Conservation (phyloP, 2,113 vertebrate species). For the Chloropsis hardwickii region DNA sequence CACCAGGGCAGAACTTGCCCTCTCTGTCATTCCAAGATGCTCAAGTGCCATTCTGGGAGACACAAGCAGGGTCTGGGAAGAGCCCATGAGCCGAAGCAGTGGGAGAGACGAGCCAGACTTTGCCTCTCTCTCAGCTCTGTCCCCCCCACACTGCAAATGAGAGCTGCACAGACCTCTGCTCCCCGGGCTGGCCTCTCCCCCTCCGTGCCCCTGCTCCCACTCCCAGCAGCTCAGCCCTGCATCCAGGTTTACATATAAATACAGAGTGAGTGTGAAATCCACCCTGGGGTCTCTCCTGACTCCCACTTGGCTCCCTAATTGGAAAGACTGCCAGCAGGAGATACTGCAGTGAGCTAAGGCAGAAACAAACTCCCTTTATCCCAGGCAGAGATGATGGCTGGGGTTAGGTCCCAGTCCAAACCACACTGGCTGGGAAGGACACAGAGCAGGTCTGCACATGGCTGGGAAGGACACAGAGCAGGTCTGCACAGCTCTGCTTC, state of each 20-base stretch:
- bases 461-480: background rate
- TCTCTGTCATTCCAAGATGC: accelerated
- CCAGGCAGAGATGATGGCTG: background rate
- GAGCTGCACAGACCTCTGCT: conserved; percentile 25
- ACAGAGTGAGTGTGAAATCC: conserved; percentile 58
- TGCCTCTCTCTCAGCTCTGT: background rate
- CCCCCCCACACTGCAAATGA: background rate
- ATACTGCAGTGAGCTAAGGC: conserved; percentile 38
- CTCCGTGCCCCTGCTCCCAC: background rate
- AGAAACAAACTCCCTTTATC: conserved; percentile 35
- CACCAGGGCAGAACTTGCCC: background rate
- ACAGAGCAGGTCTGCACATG: background rate
- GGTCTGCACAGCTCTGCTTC: background rate
- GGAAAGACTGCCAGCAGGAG: conserved; percentile 59
- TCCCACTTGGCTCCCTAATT: conserved; percentile 59
- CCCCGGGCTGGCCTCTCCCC: background rate
- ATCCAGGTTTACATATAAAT: conserved; percentile 60
- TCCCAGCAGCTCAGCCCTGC: conserved; percentile 43
- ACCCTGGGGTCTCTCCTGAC: conserved; percentile 60
- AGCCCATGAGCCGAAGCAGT: background rate
- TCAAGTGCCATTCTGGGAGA: background rate
- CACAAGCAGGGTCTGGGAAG: background rate
- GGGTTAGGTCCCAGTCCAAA: background rate
- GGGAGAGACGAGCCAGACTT: background rate
- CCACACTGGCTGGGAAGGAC: background rate